Conservation (phyloP, 1,140 invertebrate genomes). For the Tetramorium alpestre region DNA sequence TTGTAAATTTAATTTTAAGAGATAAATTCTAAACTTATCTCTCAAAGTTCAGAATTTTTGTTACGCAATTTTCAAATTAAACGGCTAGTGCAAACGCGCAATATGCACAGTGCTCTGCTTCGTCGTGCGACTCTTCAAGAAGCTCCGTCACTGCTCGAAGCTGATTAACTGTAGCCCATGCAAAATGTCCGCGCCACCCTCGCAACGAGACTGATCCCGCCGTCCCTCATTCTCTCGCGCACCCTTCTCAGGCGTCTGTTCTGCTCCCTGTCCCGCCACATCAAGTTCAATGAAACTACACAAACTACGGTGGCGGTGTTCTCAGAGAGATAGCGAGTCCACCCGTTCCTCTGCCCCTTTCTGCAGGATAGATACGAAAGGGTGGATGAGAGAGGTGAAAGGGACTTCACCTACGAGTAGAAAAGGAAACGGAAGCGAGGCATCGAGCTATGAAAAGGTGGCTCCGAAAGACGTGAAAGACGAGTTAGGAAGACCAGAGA, state of each 20-base stretch:
- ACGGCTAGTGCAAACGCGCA: not conserved
- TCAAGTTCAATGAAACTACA: constrained; percentile 69
- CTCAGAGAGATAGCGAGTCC: constrained; percentile 43
- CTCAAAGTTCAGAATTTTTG: not conserved
- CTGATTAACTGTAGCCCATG: constrained; percentile 57
- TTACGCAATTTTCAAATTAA: constrained; percentile 9
- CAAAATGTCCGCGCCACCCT: constrained; percentile 34
- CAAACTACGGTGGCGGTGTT: constrained; percentile 52
- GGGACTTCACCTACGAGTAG: constrained; percentile 42
- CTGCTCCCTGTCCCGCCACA: constrained; percentile 49
- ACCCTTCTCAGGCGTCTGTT: constrained; percentile 58
- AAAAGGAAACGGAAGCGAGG: constrained; percentile 58
- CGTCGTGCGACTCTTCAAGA: constrained; percentile 12
- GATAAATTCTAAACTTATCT: constrained; percentile 1
- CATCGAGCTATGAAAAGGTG: constrained; percentile 50
- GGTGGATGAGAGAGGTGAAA: constrained; percentile 31
- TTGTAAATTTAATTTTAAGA: not conserved
- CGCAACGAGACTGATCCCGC: constrained; percentile 53
- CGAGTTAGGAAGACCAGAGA: constrained; percentile 27
- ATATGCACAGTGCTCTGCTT: constrained; percentile 12
- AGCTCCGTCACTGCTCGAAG: constrained; percentile 42
- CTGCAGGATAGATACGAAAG: constrained; percentile 46
- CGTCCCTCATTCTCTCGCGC: not conserved
- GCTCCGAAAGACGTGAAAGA: constrained; percentile 35
- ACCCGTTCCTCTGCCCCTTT: not conserved